A percentile compares a stretch with the other conserved stretches of the same genome.
phyloP scores from a whole-genome alignment of 2,888 invertebrate species.

The Campaea margaritaria region DNA sequence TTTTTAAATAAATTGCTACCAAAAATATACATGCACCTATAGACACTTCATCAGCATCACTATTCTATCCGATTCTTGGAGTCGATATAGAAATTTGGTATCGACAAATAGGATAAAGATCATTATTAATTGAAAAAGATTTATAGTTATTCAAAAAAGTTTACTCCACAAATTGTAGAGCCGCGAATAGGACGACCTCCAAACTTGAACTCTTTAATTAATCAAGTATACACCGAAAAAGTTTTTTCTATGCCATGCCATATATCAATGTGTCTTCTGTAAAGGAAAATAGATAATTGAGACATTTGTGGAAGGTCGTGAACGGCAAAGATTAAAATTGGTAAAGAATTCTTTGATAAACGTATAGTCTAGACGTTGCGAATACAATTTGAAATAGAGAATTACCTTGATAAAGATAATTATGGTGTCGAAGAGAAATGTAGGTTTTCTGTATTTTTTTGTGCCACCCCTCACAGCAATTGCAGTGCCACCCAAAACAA shows the following conservation, averaged over 20 bases:
- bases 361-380: neutral
- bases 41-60: no score
- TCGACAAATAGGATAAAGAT: no score
- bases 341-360: neutral
- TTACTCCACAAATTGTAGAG: no score
- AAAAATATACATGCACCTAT: no score
- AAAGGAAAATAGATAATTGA: neutral
- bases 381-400: conserved; percentile 1
- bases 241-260: neutral
- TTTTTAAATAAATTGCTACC: no score
- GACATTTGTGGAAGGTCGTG: neutral
- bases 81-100: no score
- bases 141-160: no score
- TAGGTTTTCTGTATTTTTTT: neutral
- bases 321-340: no score
- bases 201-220: conserved; percentile 1
- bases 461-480: neutral
- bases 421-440: neutral
- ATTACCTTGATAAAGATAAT: neutral
- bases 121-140: no score
- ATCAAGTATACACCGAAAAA: neutral
- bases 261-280: neutral
- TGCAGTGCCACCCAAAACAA: no score
- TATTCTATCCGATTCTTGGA: no score
- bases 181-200: no score